Base-by-base conservation (phyloP, 2,113 vertebrate species). In the Halichoerus grypus region DNA sequence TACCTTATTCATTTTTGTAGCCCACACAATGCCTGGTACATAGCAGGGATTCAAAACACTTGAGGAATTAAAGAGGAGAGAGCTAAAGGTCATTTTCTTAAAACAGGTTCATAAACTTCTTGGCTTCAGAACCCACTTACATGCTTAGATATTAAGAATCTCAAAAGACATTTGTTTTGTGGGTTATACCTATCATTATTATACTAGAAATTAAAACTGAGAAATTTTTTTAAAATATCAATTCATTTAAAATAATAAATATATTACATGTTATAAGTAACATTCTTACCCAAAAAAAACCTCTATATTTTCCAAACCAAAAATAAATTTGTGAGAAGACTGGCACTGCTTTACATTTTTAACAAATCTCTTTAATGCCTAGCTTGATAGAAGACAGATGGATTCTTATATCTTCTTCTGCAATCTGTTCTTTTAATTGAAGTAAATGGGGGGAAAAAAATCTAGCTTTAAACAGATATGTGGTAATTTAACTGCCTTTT, bases 171-270 rank as follows among this genome's bases (percentile, higher is more conserved):
- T 71, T 59, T 63, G 6, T 57, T 93, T 76, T 79, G 42, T 95
- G 49, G 51, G 67, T 87, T 39, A 22, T 12, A 74, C 5, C 42
- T 69, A 87, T 19, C n/a, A 91, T 59, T 82, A 86, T 22, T 51
- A 39, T 31, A 92, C 16, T n/a, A 72, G 31, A 88, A 96, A 88
- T 33, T 80, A 89, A 95, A 97, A 65, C 3, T 9, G 31, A 80
- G 21, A 91, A 77, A 33, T 14, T 28, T 19, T 28, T 65, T n/a
- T 24, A 89, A 94, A 39, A 77, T 57, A 85, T 28, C 55, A 28
- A 57, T 46, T 72, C 18, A 85, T 22, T 71, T 95, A 83, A 89
- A 95, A 88, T 65, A 85, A 90, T 42, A 55, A 91, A 81, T 5
- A 93, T 26, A 79, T 55, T 80, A 93, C 31, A 93, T 28, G 16